Percentiles rank a stretch among this genome's conserved stretches.
Conservation (phyloP, 2,797 vertebrate species). For the Amblyraja radiata region DNA sequence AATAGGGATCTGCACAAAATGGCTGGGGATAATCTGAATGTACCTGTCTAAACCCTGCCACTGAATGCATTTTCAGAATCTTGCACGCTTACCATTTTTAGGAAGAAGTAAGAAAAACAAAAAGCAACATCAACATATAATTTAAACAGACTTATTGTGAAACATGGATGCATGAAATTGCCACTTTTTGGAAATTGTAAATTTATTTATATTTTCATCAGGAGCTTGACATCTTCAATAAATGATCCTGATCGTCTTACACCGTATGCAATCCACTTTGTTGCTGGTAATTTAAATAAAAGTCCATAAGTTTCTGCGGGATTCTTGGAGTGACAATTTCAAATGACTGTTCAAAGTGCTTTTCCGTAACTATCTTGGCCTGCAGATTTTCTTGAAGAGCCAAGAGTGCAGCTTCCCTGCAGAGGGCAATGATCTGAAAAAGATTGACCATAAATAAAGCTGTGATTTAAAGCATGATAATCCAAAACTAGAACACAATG, state of each 20-base stretch:
- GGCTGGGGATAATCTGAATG: background rate
- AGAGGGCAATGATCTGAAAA: conserved; percentile 81
- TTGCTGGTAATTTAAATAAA: conserved; percentile 76
- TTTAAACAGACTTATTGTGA: background rate
- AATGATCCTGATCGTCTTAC: conserved; percentile 49
- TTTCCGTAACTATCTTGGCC: conserved; percentile 56
- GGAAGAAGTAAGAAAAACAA: background rate
- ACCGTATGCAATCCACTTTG: conserved; percentile 63
- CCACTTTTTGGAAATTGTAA: background rate
- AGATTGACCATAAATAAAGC: conserved; percentile 51
- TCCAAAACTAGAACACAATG: background rate
- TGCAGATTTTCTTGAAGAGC: conserved; percentile 78
- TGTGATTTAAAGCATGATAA: background rate
- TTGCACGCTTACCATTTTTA: background rate
- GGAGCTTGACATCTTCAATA: background rate
- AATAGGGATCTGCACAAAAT: background rate
- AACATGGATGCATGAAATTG: background rate
- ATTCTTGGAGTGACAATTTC: conserved; percentile 73
- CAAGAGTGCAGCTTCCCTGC: conserved; percentile 80
- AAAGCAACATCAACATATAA: background rate
- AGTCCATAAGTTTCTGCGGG: conserved; percentile 74
- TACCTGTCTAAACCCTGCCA: background rate
- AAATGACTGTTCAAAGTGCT: conserved; percentile 75
- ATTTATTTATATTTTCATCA: background rate
- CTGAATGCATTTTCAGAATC: background rate